These are phyloP conservation scores for Lytechinus pictus DNA, from an alignment of 35 echinoderm and acorn worm genomes.

Conservation along the genomic window DNA sequence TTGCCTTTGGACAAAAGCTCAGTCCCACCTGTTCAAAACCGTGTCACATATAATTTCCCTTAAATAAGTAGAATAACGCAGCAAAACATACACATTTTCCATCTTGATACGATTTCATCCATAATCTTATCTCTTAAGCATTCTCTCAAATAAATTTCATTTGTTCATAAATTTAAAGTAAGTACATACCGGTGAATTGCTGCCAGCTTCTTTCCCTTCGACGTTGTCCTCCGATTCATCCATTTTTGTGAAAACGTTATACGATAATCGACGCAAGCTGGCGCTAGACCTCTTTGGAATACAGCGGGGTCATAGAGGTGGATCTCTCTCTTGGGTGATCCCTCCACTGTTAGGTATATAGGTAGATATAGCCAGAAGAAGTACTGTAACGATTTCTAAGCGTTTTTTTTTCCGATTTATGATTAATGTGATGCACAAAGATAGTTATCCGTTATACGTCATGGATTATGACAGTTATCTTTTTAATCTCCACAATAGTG, in stretches of 20 bases:
- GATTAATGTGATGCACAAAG: too few relatives aligned
- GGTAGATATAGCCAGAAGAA: too few relatives aligned
- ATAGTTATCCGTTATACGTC: too few relatives aligned
- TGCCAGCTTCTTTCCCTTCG: background rate
- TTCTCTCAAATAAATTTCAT: background rate
- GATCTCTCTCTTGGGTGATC: too few relatives aligned
- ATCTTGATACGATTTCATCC: background rate
- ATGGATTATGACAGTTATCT: too few relatives aligned
- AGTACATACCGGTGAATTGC: background rate
- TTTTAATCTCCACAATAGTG: too few relatives aligned
- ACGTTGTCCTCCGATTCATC: constrained; percentile 25
- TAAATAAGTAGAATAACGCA: background rate
- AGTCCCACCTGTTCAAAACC: background rate
- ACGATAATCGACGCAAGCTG: background rate
- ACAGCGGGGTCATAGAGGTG: background rate
- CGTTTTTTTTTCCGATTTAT: too few relatives aligned
- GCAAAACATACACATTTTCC: background rate
- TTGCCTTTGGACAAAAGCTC: background rate
- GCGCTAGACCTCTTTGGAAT: background rate
- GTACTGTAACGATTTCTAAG: too few relatives aligned
- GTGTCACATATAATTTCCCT: background rate
- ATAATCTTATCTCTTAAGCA: background rate
- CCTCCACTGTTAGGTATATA: too few relatives aligned
- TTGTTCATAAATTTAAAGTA: background rate
- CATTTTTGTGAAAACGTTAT: background rate